Conservation (phyloP, 2,113 vertebrate genomes). For the Amphiprion ocellaris region DNA sequence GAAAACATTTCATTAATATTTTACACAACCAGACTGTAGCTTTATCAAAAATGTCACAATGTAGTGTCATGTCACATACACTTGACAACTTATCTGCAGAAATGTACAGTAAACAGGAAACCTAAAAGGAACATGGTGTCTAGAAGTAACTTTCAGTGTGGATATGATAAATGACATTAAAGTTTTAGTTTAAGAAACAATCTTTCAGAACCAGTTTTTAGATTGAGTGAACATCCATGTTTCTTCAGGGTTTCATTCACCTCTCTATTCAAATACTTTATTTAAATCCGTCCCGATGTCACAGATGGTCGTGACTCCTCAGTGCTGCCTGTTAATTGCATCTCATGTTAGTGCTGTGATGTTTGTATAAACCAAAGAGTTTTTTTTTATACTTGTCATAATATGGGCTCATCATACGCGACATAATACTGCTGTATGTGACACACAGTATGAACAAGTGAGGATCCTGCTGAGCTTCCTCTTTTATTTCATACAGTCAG, state of each 20-base stretch:
- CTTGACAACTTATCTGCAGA: too few relatives aligned
- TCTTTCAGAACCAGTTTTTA: neutral
- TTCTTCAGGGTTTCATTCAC: slow-evolving; percentile 36
- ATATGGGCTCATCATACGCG: neutral
- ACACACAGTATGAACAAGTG: slow-evolving; percentile 18
- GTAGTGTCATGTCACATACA: too few relatives aligned
- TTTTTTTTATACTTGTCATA: slow-evolving; percentile 7
- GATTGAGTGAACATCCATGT: slow-evolving; percentile 15
- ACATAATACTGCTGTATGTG: neutral
- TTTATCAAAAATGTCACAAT: too few relatives aligned
- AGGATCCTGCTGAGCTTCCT: neutral
- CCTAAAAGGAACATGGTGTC: too few relatives aligned
- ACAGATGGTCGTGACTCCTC: slow-evolving; percentile 41
- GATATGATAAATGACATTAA: too few relatives aligned
- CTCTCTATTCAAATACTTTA: slow-evolving; percentile 5
- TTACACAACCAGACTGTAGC: too few relatives aligned
- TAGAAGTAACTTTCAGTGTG: too few relatives aligned
- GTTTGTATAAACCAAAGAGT: slow-evolving; percentile 4
- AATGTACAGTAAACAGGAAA: too few relatives aligned
- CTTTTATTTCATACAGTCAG: slow-evolving; percentile 1
- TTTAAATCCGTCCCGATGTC: slow-evolving; percentile 12
- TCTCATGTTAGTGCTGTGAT: slow-evolving; percentile 10
- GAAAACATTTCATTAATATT: too few relatives aligned
- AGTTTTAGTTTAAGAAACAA: too few relatives aligned
- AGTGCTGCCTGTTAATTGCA: slow-evolving; percentile 20